Evolutionary conservation across 2,113 vertebrate genomes (phyloP).

Genomic region (Emydocephalus ijimae): DNA sequence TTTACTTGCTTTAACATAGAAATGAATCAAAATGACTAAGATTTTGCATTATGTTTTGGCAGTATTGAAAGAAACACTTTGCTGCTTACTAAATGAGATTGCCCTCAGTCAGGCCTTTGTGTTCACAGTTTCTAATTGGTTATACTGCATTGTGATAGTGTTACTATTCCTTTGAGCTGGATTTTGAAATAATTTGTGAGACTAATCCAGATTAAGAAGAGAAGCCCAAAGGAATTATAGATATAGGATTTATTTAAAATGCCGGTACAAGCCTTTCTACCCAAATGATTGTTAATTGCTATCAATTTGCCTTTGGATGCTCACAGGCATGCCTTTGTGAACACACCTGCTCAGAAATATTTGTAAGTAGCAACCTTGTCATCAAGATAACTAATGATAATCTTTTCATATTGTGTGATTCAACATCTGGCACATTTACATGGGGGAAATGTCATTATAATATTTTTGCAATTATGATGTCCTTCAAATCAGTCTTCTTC

Average conservation of each 20-base stretch:
- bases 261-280: not conserved
- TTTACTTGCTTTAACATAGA: not conserved
- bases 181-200: not conserved
- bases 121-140: not conserved
- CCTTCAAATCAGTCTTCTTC: not conserved
- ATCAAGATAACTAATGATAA: constrained; percentile 59
- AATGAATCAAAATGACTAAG: not conserved
- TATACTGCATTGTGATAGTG: not conserved
- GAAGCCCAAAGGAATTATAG: not conserved
- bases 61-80: not conserved
- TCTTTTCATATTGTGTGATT: constrained; percentile 39
- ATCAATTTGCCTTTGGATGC: not conserved
- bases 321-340: not conserved
- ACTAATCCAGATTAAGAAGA: not conserved
- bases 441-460: constrained; percentile 24
- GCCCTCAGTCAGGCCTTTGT: not conserved
- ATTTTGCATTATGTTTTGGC: not conserved
- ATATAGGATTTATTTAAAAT: not conserved
- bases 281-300: not conserved
- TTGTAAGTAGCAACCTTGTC: constrained; percentile 43
- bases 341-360: constrained; percentile 45
- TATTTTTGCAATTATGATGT: constrained; percentile 29
- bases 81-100: not conserved
- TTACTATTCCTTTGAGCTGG: not conserved
- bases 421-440: constrained; percentile 60